Base-by-base conservation (phyloP, 2,888 invertebrate species). In the Himalopsyche japonica region DNA sequence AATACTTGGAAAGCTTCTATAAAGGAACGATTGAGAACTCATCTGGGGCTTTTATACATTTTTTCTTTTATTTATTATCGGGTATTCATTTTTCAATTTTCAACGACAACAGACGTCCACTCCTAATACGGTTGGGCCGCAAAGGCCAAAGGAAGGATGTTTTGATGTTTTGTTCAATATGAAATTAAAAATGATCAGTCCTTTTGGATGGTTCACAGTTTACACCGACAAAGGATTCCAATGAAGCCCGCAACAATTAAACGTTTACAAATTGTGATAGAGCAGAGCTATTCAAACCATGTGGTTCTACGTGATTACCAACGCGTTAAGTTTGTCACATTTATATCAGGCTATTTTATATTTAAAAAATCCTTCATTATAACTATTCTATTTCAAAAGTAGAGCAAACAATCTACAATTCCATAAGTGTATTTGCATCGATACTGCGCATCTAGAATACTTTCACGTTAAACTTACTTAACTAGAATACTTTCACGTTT, bases 121-220 rank as follows among this genome's bases (percentile, higher is more conserved):
- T 83, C 81, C 82, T 49, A 49, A 64, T 32, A 79, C 48, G 37
- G 70, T 30, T 64, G 37, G 47, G 81, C 20, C 32, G 70, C 70
- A 64, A 80, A 77, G 78, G 24, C 70, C 82, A 48, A 49, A 47
- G 0, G 43, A 43, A 77, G 84, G 82, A 77, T 80, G 64, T 80
- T 84, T 80, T 82, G 84, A 86, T 86, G 82, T 84, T 82, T 86
- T 86, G 86, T 86, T 84, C 79, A 79, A 86, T 81, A 57, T 47
- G 76, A 82, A 83, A 78, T 84, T 81, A 70, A 83, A 83, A 86
- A 84, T 49, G 86, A 86, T 86, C 80, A 81, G 82, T 84, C 79
- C 80, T 79, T 82, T 85, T 82, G 24, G 48, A 48, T 43, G 32
- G 70, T 81, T 43, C 15, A 64, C 82, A 30, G 43, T 82, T 32